Conservation (phyloP, 2,797 vertebrate species). For the Xenopus petersii region DNA sequence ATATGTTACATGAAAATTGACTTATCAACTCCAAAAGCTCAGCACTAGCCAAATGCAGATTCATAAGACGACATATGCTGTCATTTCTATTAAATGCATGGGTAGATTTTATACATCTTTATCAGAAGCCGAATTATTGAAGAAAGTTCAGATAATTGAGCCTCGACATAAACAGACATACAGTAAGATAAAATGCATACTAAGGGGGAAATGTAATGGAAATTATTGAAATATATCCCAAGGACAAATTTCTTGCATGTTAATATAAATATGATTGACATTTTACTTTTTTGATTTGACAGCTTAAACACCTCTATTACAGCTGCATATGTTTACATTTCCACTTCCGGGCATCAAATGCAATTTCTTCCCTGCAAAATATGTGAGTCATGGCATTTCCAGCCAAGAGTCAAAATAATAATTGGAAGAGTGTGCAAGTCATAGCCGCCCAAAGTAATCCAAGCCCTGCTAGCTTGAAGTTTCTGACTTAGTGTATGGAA, state of each 20-base stretch:
- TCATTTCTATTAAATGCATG: not conserved
- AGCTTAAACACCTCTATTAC: constrained; percentile 38
- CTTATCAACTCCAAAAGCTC: no score
- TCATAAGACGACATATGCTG: no score
- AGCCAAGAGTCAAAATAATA: constrained; percentile 28
- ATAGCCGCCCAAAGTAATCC: not conserved
- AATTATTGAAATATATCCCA: constrained; percentile 30
- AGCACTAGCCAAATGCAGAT: no score
- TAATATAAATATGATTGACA: constrained; percentile 37
- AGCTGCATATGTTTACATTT: constrained; percentile 38
- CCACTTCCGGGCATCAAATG: constrained; percentile 33
- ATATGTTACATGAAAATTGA: no score
- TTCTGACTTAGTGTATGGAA: constrained; percentile 4
- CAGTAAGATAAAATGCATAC: not conserved
- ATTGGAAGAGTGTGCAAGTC: constrained; percentile 6
- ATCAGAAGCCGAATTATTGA: not conserved
- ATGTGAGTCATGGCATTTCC: constrained; percentile 12
- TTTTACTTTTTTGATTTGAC: constrained; percentile 28
- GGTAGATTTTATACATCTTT: not conserved
- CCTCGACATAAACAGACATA: not conserved
- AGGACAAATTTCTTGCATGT: constrained; percentile 25
- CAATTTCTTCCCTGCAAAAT: constrained; percentile 19
- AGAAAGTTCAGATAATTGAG: not conserved
- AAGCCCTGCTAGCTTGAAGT: not conserved
- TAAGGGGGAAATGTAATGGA: constrained; percentile 5